Percentiles rank a stretch among this genome's conserved stretches.
Evolutionary conservation across 2,113 vertebrate species (phyloP).

Genomic region (Actenoides lindsayi): DNA sequence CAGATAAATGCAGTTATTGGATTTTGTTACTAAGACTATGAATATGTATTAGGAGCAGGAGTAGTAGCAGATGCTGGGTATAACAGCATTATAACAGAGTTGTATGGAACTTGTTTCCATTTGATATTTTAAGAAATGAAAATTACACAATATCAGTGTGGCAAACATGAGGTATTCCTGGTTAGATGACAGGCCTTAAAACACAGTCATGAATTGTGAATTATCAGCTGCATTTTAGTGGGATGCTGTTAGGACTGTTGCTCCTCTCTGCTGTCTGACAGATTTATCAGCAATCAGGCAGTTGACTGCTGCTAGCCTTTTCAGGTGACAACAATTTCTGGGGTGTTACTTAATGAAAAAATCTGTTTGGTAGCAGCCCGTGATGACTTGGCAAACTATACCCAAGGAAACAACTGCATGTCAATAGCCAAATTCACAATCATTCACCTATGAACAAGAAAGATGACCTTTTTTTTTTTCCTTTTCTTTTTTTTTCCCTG

Average conservation of each 20-base stretch:
- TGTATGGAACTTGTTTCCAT: background rate
- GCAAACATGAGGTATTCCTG: background rate
- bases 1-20: background rate
- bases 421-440: background rate
- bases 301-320: background rate
- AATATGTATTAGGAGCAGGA: fast-evolving
- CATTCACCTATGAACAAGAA: background rate
- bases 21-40: background rate
- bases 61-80: background rate
- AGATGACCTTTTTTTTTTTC: background rate
- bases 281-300: background rate
- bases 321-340: background rate
- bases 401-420: background rate
- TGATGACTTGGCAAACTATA: background rate
- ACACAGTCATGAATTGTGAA: background rate
- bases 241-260: background rate
- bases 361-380: background rate
- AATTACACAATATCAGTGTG: background rate
- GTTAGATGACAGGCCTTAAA: background rate
- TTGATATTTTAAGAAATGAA: background rate
- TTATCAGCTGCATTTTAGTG: background rate
- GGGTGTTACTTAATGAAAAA: background rate
- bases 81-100: background rate
- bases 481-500: background rate
- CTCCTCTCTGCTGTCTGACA: background rate